phyloP scores from a whole-genome alignment of 2,113 vertebrate species.

The Phyllostomus hastatus region DNA sequence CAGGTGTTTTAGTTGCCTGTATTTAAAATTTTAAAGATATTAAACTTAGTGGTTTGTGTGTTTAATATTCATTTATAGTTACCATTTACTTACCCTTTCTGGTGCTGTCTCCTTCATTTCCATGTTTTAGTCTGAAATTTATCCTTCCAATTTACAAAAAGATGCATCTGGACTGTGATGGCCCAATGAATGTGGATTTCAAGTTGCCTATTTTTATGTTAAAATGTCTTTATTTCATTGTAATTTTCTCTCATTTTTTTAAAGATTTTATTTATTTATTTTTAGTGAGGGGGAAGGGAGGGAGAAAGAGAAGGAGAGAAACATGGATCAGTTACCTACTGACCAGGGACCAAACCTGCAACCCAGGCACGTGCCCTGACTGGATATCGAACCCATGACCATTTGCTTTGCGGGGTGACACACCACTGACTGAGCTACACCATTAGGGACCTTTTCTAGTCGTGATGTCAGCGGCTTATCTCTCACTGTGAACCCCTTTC shows the following conservation, averaged over 20 bases:
- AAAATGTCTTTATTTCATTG: background rate
- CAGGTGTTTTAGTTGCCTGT: background rate
- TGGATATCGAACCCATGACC: too few species aligned
- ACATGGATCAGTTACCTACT: too few species aligned
- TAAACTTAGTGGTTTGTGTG: background rate
- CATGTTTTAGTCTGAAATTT: background rate
- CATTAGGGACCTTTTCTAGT: background rate
- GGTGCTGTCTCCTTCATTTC: background rate
- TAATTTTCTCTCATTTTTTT: background rate
- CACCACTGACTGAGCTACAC: too few species aligned
- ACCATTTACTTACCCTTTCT: background rate
- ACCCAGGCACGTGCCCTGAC: too few species aligned
- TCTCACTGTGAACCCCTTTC: background rate
- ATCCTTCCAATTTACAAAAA: background rate
- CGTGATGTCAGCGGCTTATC: background rate
- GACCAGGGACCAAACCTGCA: too few species aligned
- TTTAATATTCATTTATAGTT: background rate
- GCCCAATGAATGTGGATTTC: background rate
- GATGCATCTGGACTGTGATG: background rate
- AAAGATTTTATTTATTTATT: too few species aligned
- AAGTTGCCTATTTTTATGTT: background rate
- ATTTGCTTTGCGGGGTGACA: too few species aligned
- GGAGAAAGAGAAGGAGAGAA: too few species aligned
- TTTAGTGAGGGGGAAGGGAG: too few species aligned
- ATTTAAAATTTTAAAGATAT: background rate